phyloP scores from a whole-genome alignment of 2,797 vertebrate species.

The Stomatorhinus walkeri region DNA sequence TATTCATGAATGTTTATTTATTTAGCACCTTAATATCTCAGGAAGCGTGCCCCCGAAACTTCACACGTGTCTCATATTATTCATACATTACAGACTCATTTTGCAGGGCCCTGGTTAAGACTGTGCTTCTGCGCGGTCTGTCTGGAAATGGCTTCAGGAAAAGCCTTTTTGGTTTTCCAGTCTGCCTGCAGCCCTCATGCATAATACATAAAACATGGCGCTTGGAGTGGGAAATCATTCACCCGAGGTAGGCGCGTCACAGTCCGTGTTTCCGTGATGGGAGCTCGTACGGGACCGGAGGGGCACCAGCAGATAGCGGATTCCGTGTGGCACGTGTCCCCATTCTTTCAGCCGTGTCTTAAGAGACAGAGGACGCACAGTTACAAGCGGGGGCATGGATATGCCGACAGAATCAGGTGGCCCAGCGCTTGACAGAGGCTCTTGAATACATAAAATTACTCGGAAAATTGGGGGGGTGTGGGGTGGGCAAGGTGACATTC shows the following conservation, averaged over 20 bases:
- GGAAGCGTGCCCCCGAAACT: background rate
- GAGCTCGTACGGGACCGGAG: background rate
- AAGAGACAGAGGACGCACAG: background rate
- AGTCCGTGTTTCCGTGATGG: background rate
- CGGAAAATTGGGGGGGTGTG: background rate
- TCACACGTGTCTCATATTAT: background rate
- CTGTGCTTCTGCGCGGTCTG: background rate
- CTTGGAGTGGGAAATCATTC: background rate
- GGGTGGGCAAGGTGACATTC: background rate
- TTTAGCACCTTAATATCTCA: background rate
- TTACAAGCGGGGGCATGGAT: background rate
- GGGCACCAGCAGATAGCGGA: background rate
- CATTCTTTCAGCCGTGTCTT: background rate
- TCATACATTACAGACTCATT: constrained; percentile 9
- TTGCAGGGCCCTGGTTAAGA: background rate
- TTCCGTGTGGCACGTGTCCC: background rate
- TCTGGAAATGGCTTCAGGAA: constrained; percentile 10
- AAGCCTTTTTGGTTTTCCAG: background rate
- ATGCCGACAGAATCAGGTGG: background rate
- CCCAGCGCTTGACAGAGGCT: background rate
- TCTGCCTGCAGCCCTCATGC: background rate
- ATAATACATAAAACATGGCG: constrained; percentile 9
- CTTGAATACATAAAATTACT: background rate
- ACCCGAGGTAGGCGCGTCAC: background rate
- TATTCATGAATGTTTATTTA: constrained; percentile 25